Evolutionary conservation across 1,140 invertebrate species (phyloP).

Genomic region (Cydia pomonella): DNA sequence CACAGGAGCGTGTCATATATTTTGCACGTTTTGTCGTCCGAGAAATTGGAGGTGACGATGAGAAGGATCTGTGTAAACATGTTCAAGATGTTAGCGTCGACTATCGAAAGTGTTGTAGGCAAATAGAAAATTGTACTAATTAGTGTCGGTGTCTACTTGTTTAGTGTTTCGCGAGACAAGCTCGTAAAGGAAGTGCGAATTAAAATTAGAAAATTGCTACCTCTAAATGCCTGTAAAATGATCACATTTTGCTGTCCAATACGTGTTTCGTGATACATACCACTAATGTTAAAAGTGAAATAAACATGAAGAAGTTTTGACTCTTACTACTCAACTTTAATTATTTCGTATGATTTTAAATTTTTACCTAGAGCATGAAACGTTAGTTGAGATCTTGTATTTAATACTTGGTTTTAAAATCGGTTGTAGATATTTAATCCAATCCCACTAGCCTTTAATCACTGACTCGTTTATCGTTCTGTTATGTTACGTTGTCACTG

Average conservation of each 20-base stretch:
- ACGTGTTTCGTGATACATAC: slow-evolving; percentile 57
- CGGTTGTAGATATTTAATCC: not conserved
- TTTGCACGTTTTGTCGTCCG: not conserved
- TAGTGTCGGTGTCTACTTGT: slow-evolving; percentile 38
- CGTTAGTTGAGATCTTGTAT: no score
- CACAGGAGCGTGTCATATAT: not conserved
- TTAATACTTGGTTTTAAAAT: no score
- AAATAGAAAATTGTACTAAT: slow-evolving; percentile 40
- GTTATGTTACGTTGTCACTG: no score
- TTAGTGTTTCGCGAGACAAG: slow-evolving; percentile 45
- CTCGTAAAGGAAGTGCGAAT: slow-evolving; percentile 38
- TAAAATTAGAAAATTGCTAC: slow-evolving; percentile 61
- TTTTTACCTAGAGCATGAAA: not conserved
- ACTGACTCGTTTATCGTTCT: no score
- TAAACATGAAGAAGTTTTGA: slow-evolving; percentile 64
- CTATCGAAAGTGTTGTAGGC: slow-evolving; percentile 29
- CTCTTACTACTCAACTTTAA: slow-evolving; percentile 43
- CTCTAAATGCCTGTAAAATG: slow-evolving; percentile 71
- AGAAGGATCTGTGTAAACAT: not conserved
- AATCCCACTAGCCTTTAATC: no score
- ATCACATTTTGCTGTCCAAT: slow-evolving; percentile 63
- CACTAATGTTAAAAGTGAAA: slow-evolving; percentile 60
- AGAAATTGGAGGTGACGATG: not conserved
- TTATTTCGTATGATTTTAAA: slow-evolving; percentile 32
- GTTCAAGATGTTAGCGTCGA: slow-evolving; percentile 26